Evolutionary conservation across 2,113 vertebrate species (phyloP).

Genomic region (Phalacrocorax pelagicus): DNA sequence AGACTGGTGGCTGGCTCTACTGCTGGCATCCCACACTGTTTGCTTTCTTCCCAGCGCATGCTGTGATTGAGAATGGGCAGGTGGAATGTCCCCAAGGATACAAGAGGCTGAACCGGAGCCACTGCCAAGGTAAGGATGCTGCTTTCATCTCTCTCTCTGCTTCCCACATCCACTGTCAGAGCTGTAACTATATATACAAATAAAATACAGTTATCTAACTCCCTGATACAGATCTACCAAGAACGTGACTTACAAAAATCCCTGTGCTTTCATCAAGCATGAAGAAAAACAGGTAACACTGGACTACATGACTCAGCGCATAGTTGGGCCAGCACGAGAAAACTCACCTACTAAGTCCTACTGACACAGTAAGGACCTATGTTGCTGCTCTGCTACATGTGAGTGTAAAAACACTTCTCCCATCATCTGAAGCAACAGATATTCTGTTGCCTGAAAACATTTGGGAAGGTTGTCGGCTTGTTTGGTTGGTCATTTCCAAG

Average conservation of each 20-base stretch:
- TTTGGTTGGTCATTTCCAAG: neutral
- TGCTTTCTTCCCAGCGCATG: slow-evolving; percentile 75
- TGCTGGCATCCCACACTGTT: neutral
- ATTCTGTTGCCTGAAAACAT: neutral
- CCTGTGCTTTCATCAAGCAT: neutral
- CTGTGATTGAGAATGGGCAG: slow-evolving; percentile 86
- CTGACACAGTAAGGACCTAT: neutral
- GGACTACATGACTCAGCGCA: neutral
- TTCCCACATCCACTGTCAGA: neutral
- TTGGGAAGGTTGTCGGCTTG: neutral
- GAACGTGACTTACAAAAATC: neutral
- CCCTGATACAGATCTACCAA: neutral
- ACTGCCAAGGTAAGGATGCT: slow-evolving; percentile 89
- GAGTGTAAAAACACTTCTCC: neutral
- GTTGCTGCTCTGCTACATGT: neutral
- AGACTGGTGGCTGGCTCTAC: neutral
- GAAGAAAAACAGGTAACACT: neutral
- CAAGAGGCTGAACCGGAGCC: slow-evolving; percentile 87
- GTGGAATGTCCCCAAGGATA: slow-evolving; percentile 91
- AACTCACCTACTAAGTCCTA: neutral
- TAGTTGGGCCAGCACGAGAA: neutral
- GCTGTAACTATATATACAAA: neutral
- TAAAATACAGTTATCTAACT: neutral
- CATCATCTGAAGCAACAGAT: neutral
- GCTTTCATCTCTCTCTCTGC: neutral